phyloP scores from a whole-genome alignment of 2,888 invertebrate genomes.

The Macrosiphum euphorbiae region DNA sequence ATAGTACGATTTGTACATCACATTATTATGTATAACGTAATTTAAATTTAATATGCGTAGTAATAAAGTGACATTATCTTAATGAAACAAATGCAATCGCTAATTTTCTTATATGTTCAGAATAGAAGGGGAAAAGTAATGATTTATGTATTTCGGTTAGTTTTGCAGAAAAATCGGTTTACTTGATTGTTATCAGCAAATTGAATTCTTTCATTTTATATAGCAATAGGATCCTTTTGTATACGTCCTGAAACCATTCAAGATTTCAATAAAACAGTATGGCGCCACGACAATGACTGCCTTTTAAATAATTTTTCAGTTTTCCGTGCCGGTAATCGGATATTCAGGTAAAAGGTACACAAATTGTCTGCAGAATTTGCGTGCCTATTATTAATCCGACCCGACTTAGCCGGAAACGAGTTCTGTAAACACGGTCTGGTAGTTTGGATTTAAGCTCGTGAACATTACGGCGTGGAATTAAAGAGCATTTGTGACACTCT shows the following conservation, averaged over 20 bases:
- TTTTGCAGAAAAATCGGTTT: background rate
- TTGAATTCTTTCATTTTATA: constrained; percentile 4
- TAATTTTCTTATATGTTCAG: background rate
- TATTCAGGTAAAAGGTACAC: constrained; percentile 45
- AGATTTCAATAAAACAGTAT: constrained; percentile 36
- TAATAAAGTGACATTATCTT: background rate
- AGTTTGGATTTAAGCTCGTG: background rate
- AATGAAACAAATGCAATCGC: constrained; percentile 4
- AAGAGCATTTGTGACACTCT: background rate
- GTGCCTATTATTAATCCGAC: constrained; percentile 39
- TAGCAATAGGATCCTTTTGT: constrained; percentile 14
- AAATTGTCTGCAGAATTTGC: background rate
- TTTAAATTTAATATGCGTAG: background rate
- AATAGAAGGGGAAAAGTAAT: background rate
- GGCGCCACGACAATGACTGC: constrained; percentile 26
- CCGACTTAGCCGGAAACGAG: background rate
- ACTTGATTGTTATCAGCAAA: constrained; percentile 35
- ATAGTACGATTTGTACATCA: background rate
- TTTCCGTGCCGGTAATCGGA: background rate
- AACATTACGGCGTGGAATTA: background rate
- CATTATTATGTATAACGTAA: background rate
- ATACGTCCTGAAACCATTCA: background rate
- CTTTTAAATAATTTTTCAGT: background rate
- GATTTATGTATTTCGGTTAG: background rate
- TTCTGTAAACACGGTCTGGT: background rate